These are phyloP conservation scores for Phalanger gymnotis DNA, from an alignment of 2,797 vertebrate genomes.

Conservation along the genomic window DNA sequence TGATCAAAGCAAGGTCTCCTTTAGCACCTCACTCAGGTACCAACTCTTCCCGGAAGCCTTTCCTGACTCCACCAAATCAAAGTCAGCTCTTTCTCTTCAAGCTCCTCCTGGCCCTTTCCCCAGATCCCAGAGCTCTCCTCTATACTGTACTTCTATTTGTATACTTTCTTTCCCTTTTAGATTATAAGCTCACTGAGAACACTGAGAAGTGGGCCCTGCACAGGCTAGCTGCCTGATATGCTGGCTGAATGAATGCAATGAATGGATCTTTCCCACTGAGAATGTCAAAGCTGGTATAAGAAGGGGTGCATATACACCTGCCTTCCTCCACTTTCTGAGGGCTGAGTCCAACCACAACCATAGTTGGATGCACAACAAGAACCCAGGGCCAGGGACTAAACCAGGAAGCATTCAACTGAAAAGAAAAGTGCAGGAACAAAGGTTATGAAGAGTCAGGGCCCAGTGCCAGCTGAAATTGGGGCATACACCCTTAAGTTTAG, in stretches of 20 bases:
- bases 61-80: background rate
- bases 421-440: background rate
- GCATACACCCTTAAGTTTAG: background rate
- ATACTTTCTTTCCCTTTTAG: background rate
- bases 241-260: background rate
- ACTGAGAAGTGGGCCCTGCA: background rate
- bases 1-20: conserved; percentile 20
- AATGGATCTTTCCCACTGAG: background rate
- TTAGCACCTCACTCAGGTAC: background rate
- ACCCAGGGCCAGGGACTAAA: background rate
- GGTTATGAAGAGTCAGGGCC: background rate
- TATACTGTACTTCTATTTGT: background rate
- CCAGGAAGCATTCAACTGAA: background rate
- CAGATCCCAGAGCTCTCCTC: background rate
- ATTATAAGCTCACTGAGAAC: background rate
- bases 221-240: background rate
- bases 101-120: background rate
- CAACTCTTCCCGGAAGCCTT: background rate
- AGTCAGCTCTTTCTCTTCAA: background rate
- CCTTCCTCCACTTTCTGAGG: background rate
- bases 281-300: background rate
- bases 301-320: background rate
- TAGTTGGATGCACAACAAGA: background rate
- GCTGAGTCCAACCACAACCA: background rate
- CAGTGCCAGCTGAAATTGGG: background rate